Percentiles rank a stretch among this genome's conserved stretches.
Evolutionary conservation across 1,140 invertebrate genomes (phyloP).

Genomic region (Archivesica marissinica): DNA sequence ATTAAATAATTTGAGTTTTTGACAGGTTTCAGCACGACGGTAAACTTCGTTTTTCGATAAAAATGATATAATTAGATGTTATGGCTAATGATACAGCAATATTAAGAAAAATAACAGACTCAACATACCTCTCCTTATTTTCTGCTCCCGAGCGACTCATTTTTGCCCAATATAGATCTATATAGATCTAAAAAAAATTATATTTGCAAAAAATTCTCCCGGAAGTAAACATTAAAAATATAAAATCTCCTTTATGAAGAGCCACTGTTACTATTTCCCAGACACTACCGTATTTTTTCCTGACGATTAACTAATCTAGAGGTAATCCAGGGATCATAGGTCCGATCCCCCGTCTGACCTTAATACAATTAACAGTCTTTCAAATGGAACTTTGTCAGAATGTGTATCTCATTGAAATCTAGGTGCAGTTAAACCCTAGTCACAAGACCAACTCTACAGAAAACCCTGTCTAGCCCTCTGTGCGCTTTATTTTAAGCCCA

Average conservation of each 20-base stretch:
- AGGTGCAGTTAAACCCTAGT: too few relatives aligned
- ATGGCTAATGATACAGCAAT: not conserved
- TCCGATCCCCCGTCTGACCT: too few relatives aligned
- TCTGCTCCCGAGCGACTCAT: conserved; percentile 63
- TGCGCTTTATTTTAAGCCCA: too few relatives aligned
- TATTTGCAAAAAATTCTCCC: not conserved
- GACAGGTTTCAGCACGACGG: conserved; percentile 8
- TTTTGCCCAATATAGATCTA: not conserved
- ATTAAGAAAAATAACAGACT: not conserved
- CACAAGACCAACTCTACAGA: too few relatives aligned
- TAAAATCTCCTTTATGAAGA: not conserved
- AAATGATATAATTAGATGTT: not conserved
- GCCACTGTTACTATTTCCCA: not conserved
- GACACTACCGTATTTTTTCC: too few relatives aligned
- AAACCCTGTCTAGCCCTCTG: too few relatives aligned
- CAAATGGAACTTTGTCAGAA: too few relatives aligned
- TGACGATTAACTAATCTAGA: too few relatives aligned
- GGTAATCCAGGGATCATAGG: too few relatives aligned
- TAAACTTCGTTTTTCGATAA: not conserved
- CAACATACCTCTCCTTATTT: conserved; percentile 57
- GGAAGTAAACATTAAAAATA: conserved; percentile 9
- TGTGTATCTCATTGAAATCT: too few relatives aligned
- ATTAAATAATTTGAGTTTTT: not conserved
- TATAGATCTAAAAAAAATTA: not conserved
- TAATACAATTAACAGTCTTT: too few relatives aligned